A percentile compares a stretch with the other conserved stretches of the same genome.
phyloP scores from a whole-genome alignment of 23 tunicate genomes.

The Halocynthia aurantium region DNA sequence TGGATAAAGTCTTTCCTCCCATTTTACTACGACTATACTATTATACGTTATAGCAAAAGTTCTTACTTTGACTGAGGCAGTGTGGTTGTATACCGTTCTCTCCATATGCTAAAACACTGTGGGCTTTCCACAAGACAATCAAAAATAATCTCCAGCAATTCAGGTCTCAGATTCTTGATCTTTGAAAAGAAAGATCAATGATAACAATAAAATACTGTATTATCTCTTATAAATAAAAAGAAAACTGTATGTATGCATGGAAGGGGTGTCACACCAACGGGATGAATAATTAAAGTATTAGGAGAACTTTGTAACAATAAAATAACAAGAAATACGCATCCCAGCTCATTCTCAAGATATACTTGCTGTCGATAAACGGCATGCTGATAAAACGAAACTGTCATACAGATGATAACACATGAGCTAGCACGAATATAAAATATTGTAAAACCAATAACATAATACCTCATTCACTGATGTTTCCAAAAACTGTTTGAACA shows the following conservation, averaged over 20 bases:
- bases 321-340: neutral
- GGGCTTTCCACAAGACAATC: constrained; percentile 27
- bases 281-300: neutral
- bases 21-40: too few species aligned
- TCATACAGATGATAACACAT: neutral
- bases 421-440: constrained; percentile 4
- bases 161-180: constrained; percentile 3
- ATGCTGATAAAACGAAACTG: too few species aligned
- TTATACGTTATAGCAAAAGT: neutral
- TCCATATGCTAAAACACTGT: constrained; percentile 43
- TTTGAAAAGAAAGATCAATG: neutral
- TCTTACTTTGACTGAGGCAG: constrained; percentile 30
- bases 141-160: constrained; percentile 15
- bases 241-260: too few species aligned
- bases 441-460: neutral
- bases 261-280: neutral
- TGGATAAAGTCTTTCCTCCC: too few species aligned
- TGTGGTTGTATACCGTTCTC: constrained; percentile 27
- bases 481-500: constrained; percentile 15
- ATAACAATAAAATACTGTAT: neutral
- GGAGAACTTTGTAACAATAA: neutral
- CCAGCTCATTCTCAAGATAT: neutral
- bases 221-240: neutral
- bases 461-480: constrained; percentile 17
- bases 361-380: too few species aligned